Evolutionary conservation across 2,113 vertebrate genomes (phyloP).

Genomic region (Bungarus multicinctus): DNA sequence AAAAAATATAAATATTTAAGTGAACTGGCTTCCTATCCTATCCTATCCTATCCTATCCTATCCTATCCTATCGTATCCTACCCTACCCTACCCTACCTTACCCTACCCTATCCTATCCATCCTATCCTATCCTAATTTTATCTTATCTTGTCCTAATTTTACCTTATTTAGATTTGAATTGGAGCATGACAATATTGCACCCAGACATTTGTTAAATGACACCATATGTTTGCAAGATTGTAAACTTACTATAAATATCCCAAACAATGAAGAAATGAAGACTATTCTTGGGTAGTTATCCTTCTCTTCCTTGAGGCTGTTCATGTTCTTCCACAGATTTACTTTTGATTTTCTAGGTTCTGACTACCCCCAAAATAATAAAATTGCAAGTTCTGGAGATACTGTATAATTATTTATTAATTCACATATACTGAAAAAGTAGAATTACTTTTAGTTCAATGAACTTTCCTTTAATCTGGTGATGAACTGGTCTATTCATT

Average conservation of each 20-base stretch:
- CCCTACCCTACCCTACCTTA: too few relatives aligned
- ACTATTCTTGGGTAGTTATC: slow-evolving; percentile 1
- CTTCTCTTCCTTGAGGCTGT: neutral
- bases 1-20: neutral
- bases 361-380: neutral
- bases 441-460: neutral
- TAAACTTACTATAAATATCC: neutral
- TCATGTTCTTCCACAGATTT: neutral
- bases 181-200: neutral
- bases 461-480: neutral
- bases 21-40: neutral
- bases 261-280: neutral
- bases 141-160: neutral
- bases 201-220: neutral
- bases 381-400: neutral
- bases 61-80: neutral
- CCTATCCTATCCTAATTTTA: neutral
- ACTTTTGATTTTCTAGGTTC: neutral
- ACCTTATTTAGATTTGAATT: neutral
- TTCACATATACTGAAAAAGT: neutral
- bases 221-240: neutral
- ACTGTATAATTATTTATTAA: neutral
- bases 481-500: neutral
- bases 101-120: neutral
- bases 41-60: neutral